Conservation (phyloP, 2,797 vertebrate genomes). For the Girardinus metallicus region DNA sequence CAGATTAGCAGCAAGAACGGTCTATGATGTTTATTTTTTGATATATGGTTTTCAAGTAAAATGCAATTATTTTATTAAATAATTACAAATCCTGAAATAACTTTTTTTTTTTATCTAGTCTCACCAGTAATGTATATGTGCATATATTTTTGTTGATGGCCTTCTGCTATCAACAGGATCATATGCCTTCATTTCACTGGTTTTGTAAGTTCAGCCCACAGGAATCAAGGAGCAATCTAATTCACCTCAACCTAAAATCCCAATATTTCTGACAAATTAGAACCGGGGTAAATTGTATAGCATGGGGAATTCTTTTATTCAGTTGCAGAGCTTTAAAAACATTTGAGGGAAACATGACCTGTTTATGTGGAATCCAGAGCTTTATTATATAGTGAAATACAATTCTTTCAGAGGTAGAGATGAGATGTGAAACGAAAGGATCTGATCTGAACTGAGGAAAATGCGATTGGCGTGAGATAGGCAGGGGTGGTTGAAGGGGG, state of each 20-base stretch:
- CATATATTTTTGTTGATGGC: background rate
- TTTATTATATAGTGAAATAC: conserved; percentile 26
- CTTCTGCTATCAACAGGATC: background rate
- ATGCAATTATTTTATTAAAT: no score
- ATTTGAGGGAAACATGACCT: conserved; percentile 10
- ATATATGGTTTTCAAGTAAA: no score
- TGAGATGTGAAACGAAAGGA: conserved; percentile 42
- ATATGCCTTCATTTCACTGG: background rate
- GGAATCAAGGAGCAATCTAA: background rate
- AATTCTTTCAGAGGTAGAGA: conserved; percentile 27
- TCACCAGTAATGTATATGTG: no score
- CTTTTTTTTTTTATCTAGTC: no score
- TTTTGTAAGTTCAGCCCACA: background rate
- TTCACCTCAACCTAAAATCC: background rate
- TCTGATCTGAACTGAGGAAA: conserved; percentile 39
- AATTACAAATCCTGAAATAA: no score
- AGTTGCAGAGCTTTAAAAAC: conserved; percentile 19
- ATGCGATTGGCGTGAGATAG: conserved; percentile 48
- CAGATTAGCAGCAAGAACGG: no score
- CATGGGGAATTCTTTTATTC: background rate
- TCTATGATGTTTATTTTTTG: no score
- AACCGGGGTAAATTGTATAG: background rate
- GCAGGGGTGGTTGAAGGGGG: conserved; percentile 10
- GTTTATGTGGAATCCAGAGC: conserved; percentile 23
- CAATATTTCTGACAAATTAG: background rate